A percentile compares a stretch with the other conserved stretches of the same genome.
These are phyloP conservation scores for Laspeyria flexula DNA, from an alignment of 2,888 invertebrate genomes.

Conservation along the genomic window DNA sequence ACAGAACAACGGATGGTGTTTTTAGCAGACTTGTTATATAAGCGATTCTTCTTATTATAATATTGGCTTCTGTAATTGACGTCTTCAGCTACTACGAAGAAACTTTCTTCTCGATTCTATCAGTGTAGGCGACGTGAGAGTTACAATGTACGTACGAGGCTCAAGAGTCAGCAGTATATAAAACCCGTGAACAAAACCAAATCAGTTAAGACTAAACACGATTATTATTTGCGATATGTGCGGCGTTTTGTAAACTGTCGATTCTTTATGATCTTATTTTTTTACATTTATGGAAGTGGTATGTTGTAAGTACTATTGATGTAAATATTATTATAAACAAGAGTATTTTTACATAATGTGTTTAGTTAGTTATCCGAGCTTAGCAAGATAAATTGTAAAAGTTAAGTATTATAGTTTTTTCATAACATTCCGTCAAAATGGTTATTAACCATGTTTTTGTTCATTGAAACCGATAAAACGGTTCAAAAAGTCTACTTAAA, in stretches of 20 bases:
- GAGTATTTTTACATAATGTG: constrained; percentile 57
- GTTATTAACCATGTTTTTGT: constrained; percentile 43
- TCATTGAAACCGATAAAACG: constrained; percentile 27
- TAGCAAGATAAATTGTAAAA: constrained; percentile 54
- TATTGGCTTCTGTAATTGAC: too few relatives aligned
- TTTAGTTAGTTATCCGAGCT: constrained; percentile 53
- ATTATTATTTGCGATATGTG: constrained; percentile 20
- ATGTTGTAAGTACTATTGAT: constrained; percentile 51
- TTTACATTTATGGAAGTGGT: constrained; percentile 50
- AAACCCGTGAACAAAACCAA: constrained; percentile 35
- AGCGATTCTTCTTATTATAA: too few relatives aligned
- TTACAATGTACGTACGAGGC: not conserved
- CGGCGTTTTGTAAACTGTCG: constrained; percentile 47
- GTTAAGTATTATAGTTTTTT: constrained; percentile 64
- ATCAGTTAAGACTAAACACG: constrained; percentile 23
- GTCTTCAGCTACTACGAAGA: too few relatives aligned
- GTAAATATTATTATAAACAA: constrained; percentile 64
- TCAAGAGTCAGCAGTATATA: constrained; percentile 44
- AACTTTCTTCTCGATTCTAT: too few relatives aligned
- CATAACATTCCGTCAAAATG: constrained; percentile 72
- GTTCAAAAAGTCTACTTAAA: constrained; percentile 42
- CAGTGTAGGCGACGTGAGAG: too few relatives aligned
- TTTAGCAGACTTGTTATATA: too few relatives aligned
- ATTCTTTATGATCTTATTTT: constrained; percentile 51
- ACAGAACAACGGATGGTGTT: too few relatives aligned